phyloP scores from a whole-genome alignment of 2,888 invertebrate genomes.

The Mystacides longicornis region DNA sequence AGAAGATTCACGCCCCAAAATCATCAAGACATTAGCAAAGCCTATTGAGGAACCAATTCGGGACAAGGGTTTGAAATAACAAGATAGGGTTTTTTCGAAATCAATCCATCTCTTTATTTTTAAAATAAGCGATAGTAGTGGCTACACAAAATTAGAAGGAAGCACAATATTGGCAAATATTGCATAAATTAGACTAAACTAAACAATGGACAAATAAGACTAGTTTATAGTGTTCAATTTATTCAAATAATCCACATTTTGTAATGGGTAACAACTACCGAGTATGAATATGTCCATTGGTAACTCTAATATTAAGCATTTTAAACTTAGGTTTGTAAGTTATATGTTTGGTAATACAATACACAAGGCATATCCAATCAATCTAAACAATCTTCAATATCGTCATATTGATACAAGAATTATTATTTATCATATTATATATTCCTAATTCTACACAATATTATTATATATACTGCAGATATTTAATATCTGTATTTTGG shows the following conservation, averaged over 20 bases:
- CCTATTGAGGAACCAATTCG: neutral
- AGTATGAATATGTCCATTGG: conserved; percentile 22
- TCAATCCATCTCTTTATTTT: conserved; percentile 23
- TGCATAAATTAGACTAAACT: conserved; percentile 24
- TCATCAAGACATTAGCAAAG: no score
- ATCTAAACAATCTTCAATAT: no score
- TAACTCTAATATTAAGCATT: conserved; percentile 24
- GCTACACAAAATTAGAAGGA: conserved; percentile 26
- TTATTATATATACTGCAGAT: conserved; percentile 26
- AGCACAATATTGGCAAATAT: conserved; percentile 27
- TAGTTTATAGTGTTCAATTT: conserved; percentile 19
- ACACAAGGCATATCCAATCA: conserved; percentile 20
- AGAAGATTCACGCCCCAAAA: no score
- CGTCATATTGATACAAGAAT: no score
- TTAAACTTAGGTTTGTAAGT: conserved; percentile 22
- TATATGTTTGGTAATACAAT: conserved; percentile 20
- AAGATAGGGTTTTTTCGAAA: neutral
- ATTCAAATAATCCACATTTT: no score
- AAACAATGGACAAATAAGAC: conserved; percentile 18
- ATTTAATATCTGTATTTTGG: no score
- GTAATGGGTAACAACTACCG: no score
- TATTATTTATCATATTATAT: conserved; percentile 20
- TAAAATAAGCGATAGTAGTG: conserved; percentile 23
- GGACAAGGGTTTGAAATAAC: neutral
- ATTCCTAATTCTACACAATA: conserved; percentile 22